Conservation (phyloP, 1,140 invertebrate genomes). For the Acromyrmex echinatior region DNA sequence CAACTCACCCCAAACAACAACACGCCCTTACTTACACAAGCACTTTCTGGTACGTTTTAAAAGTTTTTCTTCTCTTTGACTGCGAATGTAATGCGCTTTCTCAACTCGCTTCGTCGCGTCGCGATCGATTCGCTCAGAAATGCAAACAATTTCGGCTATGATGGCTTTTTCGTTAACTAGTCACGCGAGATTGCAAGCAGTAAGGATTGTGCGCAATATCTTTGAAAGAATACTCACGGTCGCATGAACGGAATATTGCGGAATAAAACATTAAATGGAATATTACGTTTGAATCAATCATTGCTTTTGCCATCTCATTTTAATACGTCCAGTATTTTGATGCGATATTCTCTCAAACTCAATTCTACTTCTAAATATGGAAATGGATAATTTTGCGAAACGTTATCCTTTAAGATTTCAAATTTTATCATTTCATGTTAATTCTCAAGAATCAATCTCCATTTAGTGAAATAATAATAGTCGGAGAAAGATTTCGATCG, state of each 20-base stretch:
- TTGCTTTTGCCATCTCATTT: slow-evolving; percentile 36
- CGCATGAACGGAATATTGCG: slow-evolving; percentile 60
- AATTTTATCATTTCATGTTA: slow-evolving; percentile 25
- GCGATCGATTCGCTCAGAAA: slow-evolving; percentile 51
- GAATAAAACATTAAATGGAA: slow-evolving; percentile 36
- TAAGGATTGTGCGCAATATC: slow-evolving; percentile 36
- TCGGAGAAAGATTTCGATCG: slow-evolving; percentile 1
- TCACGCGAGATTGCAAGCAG: slow-evolving; percentile 65
- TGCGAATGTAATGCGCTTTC: slow-evolving; percentile 65
- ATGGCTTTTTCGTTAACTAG: slow-evolving; percentile 71
- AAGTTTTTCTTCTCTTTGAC: slow-evolving; percentile 58
- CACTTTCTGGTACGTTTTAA: slow-evolving; percentile 94
- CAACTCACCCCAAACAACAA: slow-evolving; percentile 98
- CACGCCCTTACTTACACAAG: slow-evolving; percentile 96
- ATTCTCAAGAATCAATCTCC: slow-evolving; percentile 47
- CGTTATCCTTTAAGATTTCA: not conserved
- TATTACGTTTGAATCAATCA: slow-evolving; percentile 29
- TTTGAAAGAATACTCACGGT: slow-evolving; percentile 41
- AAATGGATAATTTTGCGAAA: slow-evolving; percentile 20
- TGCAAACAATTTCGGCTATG: slow-evolving; percentile 58
- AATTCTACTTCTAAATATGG: not conserved
- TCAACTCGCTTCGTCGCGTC: slow-evolving; percentile 41
- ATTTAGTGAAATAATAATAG: slow-evolving; percentile 15
- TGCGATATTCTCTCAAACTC: slow-evolving; percentile 5
- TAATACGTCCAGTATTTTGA: slow-evolving; percentile 2